Evolutionary conservation across 2,797 vertebrate genomes (phyloP).

Genomic region (Euphonia xanthogaster): DNA sequence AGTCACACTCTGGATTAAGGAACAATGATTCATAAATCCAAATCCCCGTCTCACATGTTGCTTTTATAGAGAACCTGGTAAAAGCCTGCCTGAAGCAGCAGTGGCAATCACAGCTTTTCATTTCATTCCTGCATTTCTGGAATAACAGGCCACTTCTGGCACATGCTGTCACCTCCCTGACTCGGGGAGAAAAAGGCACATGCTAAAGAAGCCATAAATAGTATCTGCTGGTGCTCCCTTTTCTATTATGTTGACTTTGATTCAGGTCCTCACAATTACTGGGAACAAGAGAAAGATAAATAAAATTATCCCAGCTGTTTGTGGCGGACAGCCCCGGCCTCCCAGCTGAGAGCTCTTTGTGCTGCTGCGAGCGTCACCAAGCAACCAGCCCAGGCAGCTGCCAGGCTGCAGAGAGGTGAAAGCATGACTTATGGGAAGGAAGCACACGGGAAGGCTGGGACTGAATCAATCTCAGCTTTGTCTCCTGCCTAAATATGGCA

Average conservation of each 20-base stretch:
- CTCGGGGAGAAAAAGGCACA: not conserved
- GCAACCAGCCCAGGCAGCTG: constrained; percentile 91
- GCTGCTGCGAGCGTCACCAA: constrained; percentile 89
- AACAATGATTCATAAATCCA: not conserved
- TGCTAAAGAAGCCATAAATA: constrained; percentile 27
- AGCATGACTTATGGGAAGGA: constrained; percentile 72
- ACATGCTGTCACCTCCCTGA: not conserved
- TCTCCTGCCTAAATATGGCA: constrained; percentile 42
- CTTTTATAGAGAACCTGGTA: not conserved
- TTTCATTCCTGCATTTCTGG: not conserved
- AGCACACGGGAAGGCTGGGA: constrained; percentile 67
- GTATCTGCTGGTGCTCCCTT: constrained; percentile 33
- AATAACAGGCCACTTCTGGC: not conserved
- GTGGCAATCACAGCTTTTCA: not conserved
- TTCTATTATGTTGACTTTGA: constrained; percentile 64
- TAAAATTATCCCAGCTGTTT: constrained; percentile 84
- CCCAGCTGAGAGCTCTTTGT: constrained; percentile 93
- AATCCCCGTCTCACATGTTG: not conserved
- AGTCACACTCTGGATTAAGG: not conserved
- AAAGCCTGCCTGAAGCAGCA: not conserved
- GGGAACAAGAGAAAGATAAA: constrained; percentile 74
- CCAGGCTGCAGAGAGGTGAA: constrained; percentile 66
- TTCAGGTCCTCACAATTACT: constrained; percentile 67
- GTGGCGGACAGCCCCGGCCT: constrained; percentile 82
- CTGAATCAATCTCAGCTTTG: constrained; percentile 78